These are phyloP conservation scores for Plestiodon gilberti DNA, from an alignment of 2,113 vertebrate species.

Conservation along the genomic window DNA sequence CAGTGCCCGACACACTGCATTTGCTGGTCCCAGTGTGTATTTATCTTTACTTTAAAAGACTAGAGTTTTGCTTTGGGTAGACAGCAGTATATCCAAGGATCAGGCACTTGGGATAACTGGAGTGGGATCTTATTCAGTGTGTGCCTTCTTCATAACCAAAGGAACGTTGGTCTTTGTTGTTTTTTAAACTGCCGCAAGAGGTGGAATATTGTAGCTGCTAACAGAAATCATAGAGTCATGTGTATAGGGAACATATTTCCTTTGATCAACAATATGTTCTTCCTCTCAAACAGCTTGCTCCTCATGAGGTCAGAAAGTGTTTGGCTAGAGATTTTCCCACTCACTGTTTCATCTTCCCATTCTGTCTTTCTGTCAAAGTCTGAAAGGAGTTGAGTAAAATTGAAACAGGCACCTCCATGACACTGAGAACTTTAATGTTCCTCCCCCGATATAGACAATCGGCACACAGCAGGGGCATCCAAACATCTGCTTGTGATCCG, in stretches of 20 bases:
- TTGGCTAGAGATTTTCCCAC: neutral
- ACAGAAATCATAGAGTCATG: conserved; percentile 9
- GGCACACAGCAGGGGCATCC: conserved; percentile 13
- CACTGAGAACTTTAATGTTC: neutral
- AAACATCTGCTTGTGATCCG: neutral
- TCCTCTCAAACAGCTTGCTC: conserved; percentile 26
- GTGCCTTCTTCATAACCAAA: neutral
- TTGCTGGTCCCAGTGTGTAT: neutral
- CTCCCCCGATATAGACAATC: neutral
- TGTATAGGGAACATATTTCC: neutral
- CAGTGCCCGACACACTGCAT: neutral
- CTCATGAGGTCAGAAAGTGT: conserved; percentile 11
- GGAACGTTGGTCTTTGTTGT: neutral
- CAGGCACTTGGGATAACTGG: neutral
- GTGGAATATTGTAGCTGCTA: neutral
- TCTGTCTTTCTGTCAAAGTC: neutral
- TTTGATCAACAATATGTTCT: conserved; percentile 30
- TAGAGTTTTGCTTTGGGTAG: neutral
- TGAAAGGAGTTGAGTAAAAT: conserved; percentile 5
- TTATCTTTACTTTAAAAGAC: neutral
- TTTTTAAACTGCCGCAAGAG: neutral
- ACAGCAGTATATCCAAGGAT: neutral
- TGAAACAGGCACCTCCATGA: neutral
- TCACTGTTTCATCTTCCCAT: conserved; percentile 28
- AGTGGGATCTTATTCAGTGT: neutral